Conservation (phyloP, 2,797 vertebrate species). For the Melanotaenia boesemani region DNA sequence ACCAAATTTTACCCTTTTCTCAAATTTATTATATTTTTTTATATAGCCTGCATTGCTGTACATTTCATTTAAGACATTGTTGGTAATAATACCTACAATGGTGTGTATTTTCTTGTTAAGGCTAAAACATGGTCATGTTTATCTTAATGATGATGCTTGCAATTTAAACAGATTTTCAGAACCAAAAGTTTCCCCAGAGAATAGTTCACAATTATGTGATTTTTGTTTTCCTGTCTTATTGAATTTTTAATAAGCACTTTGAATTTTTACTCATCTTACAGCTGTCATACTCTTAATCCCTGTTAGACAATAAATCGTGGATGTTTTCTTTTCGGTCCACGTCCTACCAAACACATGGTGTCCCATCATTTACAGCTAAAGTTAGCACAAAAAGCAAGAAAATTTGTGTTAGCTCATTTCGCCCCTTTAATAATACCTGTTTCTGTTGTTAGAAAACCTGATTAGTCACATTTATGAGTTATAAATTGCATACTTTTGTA, state of each 20-base stretch:
- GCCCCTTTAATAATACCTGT: too few species aligned
- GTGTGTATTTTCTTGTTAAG: neutral
- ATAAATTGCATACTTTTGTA: too few species aligned
- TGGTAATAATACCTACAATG: too few species aligned
- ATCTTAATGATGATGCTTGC: neutral
- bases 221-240: neutral
- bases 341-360: neutral
- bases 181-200: neutral
- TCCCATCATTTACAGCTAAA: neutral
- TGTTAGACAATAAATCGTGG: conserved; percentile 10
- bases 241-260: conserved; percentile 2
- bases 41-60: too few species aligned
- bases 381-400: neutral
- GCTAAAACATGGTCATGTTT: neutral
- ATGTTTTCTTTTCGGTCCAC: conserved; percentile 3
- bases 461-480: too few species aligned
- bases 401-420: too few species aligned
- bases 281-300: neutral
- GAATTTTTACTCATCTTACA: neutral
- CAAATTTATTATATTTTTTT: neutral
- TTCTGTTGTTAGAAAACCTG: too few species aligned
- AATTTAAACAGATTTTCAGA: neutral
- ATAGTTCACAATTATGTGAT: neutral
- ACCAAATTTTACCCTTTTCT: conserved; percentile 5
- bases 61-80: neutral